These are phyloP conservation scores for Meta bourneti DNA, from an alignment of 2,888 invertebrate genomes.

Conservation along the genomic window DNA sequence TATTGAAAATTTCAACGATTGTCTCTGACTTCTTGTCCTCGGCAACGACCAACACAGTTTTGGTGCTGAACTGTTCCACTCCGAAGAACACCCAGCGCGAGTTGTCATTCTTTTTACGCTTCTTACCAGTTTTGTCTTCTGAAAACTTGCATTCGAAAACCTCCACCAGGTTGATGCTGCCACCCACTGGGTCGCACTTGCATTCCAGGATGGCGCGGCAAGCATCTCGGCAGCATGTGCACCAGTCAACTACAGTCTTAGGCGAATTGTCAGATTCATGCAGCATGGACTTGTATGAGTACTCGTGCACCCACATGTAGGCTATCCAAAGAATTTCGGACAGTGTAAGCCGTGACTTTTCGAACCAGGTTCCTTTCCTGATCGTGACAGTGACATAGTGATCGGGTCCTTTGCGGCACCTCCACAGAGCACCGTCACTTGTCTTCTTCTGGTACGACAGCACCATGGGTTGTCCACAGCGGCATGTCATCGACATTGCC, in stretches of 20 bases:
- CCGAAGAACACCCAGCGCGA: slow-evolving; percentile 13
- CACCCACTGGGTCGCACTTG: slow-evolving; percentile 16
- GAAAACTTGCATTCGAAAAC: slow-evolving; percentile 22
- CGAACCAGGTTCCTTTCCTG: slow-evolving; percentile 22
- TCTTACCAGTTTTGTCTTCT: not conserved
- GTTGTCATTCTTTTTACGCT: too few species aligned
- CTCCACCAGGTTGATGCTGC: not conserved
- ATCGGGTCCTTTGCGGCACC: not conserved
- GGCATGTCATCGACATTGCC: not conserved
- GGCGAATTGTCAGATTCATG: not conserved
- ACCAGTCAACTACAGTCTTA: not conserved
- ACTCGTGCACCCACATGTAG: slow-evolving; percentile 39
- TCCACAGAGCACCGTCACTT: not conserved
- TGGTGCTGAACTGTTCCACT: slow-evolving; percentile 13
- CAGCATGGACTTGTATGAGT: slow-evolving; percentile 9
- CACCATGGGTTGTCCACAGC: slow-evolving; percentile 10
- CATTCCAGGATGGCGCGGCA: slow-evolving; percentile 3
- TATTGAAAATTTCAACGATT: not conserved
- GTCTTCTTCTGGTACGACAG: not conserved
- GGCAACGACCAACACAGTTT: not conserved
- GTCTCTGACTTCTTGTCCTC: not conserved
- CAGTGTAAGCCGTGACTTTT: not conserved
- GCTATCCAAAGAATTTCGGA: slow-evolving; percentile 7
- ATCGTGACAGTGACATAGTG: not conserved
- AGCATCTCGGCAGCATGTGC: not conserved